These are phyloP conservation scores for Drosophila setifemur DNA, from an alignment of 1,140 invertebrate genomes.

Conservation along the genomic window DNA sequence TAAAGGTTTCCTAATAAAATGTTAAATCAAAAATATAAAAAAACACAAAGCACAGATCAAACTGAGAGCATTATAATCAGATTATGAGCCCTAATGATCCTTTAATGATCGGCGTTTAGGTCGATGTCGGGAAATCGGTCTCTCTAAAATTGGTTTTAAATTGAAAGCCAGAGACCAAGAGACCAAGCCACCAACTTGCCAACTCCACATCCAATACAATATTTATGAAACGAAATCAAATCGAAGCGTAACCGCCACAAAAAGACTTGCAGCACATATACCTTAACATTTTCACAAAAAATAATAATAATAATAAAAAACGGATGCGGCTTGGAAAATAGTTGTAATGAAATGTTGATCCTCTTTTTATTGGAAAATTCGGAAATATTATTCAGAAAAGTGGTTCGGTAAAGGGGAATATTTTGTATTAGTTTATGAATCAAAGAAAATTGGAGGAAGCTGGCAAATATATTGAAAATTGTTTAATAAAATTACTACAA, in stretches of 20 bases:
- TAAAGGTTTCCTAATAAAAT: constrained; percentile 78
- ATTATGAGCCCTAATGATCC: constrained; percentile 81
- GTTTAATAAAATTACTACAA: no score
- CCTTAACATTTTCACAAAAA: no score
- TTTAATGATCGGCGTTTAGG: constrained; percentile 81
- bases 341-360: no score
- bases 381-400: not conserved
- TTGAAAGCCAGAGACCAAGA: constrained; percentile 51
- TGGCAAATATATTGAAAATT: no score
- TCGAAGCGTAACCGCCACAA: constrained; percentile 49
- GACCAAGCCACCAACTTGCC: no score
- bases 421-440: no score
- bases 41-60: constrained; percentile 66
- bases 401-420: no score
- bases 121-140: constrained; percentile 30
- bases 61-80: constrained; percentile 81
- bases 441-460: no score
- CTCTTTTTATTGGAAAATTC: not conserved
- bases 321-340: not conserved
- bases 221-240: constrained; percentile 59
- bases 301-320: no score
- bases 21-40: constrained; percentile 52
- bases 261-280: constrained; percentile 6
- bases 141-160: constrained; percentile 69
- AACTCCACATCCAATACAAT: constrained; percentile 12